These are phyloP conservation scores for Netta rufina DNA, from an alignment of 2,797 vertebrate genomes.

Conservation along the genomic window DNA sequence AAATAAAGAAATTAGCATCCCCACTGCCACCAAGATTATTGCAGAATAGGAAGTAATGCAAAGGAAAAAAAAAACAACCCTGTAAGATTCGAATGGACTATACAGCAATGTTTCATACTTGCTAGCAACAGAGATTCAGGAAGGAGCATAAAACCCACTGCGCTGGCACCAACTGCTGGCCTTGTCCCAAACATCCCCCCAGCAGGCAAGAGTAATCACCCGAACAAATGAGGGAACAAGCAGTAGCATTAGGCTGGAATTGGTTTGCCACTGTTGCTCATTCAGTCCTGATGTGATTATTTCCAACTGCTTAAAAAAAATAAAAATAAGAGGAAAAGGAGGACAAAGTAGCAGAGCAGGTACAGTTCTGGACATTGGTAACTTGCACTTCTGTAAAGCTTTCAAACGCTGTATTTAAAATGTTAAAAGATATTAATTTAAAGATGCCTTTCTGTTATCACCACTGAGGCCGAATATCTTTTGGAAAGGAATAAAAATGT, in stretches of 20 bases:
- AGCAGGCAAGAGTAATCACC: background rate
- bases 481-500: background rate
- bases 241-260: background rate
- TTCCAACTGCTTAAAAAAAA: background rate
- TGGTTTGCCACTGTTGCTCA: background rate
- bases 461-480: background rate
- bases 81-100: background rate
- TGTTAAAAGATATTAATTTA: background rate
- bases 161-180: background rate
- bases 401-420: background rate
- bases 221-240: background rate
- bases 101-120: background rate
- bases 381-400: background rate
- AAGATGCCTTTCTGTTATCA: background rate
- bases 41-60: background rate
- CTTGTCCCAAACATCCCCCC: background rate
- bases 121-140: background rate
- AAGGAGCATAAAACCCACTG: background rate
- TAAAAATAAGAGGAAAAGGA: background rate
- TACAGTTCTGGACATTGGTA: background rate
- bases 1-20: background rate
- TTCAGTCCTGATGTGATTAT: background rate
- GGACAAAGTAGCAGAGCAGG: background rate
- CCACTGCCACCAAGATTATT: background rate
- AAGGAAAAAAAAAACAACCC: background rate